A percentile compares a stretch with the other conserved stretches of the same genome.
Evolutionary conservation across 2,888 invertebrate genomes (phyloP).

Genomic region (Tetramorium bicarinatum): DNA sequence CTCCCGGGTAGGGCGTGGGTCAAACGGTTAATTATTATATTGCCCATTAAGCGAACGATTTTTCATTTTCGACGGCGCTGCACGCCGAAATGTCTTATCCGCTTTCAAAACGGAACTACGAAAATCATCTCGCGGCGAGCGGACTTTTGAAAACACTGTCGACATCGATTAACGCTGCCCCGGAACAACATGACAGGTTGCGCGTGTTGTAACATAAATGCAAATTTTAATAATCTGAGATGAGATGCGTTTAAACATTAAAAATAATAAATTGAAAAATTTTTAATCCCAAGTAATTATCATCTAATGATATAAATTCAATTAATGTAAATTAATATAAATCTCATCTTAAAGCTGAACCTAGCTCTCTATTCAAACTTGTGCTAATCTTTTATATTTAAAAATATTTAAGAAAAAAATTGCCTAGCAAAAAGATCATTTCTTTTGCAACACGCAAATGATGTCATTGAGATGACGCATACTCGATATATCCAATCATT

Average conservation of each 20-base stretch:
- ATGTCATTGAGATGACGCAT: neutral
- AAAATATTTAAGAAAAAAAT: neutral
- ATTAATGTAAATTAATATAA: neutral
- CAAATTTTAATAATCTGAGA: neutral
- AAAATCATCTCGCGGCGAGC: neutral
- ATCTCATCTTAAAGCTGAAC: neutral
- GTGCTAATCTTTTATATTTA: neutral
- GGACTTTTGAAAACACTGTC: constrained; percentile 8
- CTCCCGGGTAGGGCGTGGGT: constrained; percentile 65
- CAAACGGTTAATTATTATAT: constrained; percentile 79
- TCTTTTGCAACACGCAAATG: neutral
- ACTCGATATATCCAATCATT: neutral
- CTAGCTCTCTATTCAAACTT: neutral
- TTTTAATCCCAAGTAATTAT: neutral
- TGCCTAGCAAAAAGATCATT: neutral
- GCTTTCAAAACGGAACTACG: constrained; percentile 27
- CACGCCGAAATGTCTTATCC: constrained; percentile 17
- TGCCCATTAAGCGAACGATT: constrained; percentile 77
- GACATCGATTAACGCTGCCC: constrained; percentile 11
- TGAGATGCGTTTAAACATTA: neutral
- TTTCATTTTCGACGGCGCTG: constrained; percentile 69
- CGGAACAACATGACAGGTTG: neutral
- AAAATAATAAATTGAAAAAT: neutral
- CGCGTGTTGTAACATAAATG: constrained; percentile 3
- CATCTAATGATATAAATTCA: neutral